Evolutionary conservation across 2,113 vertebrate species (phyloP).

Genomic region (Tonatia bakeri): DNA sequence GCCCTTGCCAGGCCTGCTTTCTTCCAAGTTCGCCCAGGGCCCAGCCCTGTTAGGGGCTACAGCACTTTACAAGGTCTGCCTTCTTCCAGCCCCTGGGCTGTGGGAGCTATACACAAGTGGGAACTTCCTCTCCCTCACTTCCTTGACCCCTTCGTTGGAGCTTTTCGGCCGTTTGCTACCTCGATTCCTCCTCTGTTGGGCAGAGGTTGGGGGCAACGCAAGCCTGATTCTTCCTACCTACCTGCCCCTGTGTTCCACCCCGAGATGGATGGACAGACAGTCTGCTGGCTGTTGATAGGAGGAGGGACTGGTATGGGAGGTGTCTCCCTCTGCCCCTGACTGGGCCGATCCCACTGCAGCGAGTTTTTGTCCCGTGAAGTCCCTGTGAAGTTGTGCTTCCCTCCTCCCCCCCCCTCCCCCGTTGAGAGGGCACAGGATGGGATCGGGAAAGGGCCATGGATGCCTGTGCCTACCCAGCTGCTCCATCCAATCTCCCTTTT

Average conservation of each 20-base stretch:
- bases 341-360: background rate
- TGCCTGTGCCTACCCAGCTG: background rate
- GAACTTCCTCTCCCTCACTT: conserved; percentile 56
- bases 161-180: conserved; percentile 85
- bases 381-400: background rate
- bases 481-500: conserved; percentile 2
- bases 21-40: conserved; percentile 46
- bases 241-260: conserved; percentile 10
- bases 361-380: background rate
- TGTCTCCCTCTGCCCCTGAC: conserved; percentile 13
- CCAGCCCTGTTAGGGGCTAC: conserved; percentile 42
- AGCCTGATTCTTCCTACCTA: conserved; percentile 31
- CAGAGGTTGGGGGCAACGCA: conserved; percentile 49
- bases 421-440: background rate
- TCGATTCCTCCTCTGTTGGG: conserved; percentile 76
- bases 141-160: conserved; percentile 76
- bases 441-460: background rate
- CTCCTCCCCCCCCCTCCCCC: background rate
- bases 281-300: conserved; percentile 18
- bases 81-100: conserved; percentile 53
- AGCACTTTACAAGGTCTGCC: conserved; percentile 74
- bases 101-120: background rate
- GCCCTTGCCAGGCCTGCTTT: background rate
- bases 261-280: conserved; percentile 2
- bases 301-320: background rate